These are phyloP conservation scores for Aegotheles bennettii DNA, from an alignment of 2,113 vertebrate species.

Conservation along the genomic window DNA sequence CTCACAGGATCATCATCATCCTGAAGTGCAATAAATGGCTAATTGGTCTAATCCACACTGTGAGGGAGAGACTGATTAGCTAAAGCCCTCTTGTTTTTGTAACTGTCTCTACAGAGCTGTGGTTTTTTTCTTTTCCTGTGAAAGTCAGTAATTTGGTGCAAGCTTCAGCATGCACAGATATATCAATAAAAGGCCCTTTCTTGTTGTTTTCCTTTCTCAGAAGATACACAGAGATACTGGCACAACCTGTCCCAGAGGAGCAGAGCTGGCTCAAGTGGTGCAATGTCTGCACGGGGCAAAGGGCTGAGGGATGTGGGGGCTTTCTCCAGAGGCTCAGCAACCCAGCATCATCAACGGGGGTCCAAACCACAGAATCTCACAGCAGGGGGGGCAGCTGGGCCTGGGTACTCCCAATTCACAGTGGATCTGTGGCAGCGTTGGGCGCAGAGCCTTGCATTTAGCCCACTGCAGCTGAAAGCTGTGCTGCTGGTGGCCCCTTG, in stretches of 20 bases:
- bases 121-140: neutral
- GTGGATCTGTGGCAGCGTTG: neutral
- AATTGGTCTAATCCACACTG: conserved; percentile 2
- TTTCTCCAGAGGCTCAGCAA: neutral
- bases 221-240: neutral
- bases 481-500: neutral
- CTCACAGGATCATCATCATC: neutral
- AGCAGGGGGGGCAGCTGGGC: neutral
- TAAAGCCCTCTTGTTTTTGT: neutral
- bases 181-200: neutral
- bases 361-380: neutral
- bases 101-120: neutral
- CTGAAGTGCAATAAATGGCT: conserved; percentile 17
- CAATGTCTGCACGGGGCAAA: fast-evolving
- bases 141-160: neutral
- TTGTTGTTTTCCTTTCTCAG: neutral
- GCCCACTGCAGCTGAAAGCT: neutral
- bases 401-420: fast-evolving
- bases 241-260: neutral
- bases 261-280: neutral
- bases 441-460: neutral
- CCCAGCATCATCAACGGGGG: too few relatives aligned
- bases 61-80: neutral
- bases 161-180: neutral
- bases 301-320: neutral